phyloP scores from a whole-genome alignment of 2,888 invertebrate species.

The Minunthozetes semirufus region DNA sequence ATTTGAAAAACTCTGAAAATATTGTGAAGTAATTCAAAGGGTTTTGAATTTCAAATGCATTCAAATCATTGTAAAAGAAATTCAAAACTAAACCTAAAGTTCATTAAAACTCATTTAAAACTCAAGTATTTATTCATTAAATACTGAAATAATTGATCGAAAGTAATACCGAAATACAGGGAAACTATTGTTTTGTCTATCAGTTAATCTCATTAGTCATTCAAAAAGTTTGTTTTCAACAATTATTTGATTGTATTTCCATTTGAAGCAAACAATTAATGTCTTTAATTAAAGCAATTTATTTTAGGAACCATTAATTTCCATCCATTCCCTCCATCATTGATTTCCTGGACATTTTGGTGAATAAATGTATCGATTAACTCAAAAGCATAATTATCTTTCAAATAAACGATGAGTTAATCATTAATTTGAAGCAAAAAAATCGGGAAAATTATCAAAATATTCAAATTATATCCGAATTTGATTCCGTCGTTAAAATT shows the following conservation, averaged over 20 bases:
- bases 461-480: too few species aligned
- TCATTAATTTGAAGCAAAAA: too few species aligned
- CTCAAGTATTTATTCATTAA: too few species aligned
- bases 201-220: slow-evolving; percentile 19
- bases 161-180: neutral
- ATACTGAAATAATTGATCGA: neutral
- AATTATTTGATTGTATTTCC: neutral
- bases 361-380: neutral
- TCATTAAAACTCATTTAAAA: too few species aligned
- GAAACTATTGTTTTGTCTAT: neutral
- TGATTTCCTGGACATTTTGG: neutral
- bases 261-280: neutral
- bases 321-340: neutral
- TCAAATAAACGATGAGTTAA: too few species aligned
- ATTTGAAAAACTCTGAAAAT: neutral
- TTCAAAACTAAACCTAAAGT: too few species aligned
- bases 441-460: too few species aligned
- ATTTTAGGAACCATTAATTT: neutral
- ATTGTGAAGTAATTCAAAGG: too few species aligned
- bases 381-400: neutral
- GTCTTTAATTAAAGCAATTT: neutral
- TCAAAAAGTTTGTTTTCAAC: neutral
- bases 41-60: too few species aligned
- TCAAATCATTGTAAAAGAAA: too few species aligned
- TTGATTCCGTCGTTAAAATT: too few species aligned